phyloP scores from a whole-genome alignment of 2,888 invertebrate species.

The Caenorhabditis sp. region DNA sequence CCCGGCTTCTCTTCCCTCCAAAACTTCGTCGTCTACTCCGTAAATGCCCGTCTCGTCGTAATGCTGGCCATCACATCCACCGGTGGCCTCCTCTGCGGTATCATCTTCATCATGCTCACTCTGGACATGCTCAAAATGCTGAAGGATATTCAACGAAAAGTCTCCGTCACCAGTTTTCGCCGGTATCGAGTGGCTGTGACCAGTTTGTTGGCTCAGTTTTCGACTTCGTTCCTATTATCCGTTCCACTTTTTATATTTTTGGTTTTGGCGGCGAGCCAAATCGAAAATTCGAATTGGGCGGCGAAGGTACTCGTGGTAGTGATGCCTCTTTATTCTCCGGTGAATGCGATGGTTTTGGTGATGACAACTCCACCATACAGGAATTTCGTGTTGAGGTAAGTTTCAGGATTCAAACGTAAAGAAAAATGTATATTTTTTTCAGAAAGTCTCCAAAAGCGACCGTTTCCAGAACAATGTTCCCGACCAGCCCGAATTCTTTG shows the following conservation, averaged over 20 bases:
- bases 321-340: constrained; percentile 14
- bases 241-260: constrained; percentile 13
- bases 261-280: neutral
- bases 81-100: constrained; percentile 5
- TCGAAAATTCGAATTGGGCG: constrained; percentile 5
- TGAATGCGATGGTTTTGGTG: constrained; percentile 20
- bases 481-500: neutral
- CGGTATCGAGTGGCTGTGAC: neutral
- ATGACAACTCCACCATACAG: constrained; percentile 5
- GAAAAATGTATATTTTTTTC: too few species aligned
- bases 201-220: constrained; percentile 25
- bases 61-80: neutral
- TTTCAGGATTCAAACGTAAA: too few species aligned
- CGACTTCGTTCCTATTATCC: neutral
- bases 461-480: neutral
- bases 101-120: constrained; percentile 1
- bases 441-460: neutral
- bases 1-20: neutral
- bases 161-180: neutral
- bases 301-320: constrained; percentile 1
- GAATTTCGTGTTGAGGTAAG: neutral
- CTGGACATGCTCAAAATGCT: constrained; percentile 24
- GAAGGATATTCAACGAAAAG: constrained; percentile 13
- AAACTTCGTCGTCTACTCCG: constrained; percentile 9
- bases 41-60: neutral